phyloP scores from a whole-genome alignment of 2,797 vertebrate species.

The Sebastes taczanowskii region DNA sequence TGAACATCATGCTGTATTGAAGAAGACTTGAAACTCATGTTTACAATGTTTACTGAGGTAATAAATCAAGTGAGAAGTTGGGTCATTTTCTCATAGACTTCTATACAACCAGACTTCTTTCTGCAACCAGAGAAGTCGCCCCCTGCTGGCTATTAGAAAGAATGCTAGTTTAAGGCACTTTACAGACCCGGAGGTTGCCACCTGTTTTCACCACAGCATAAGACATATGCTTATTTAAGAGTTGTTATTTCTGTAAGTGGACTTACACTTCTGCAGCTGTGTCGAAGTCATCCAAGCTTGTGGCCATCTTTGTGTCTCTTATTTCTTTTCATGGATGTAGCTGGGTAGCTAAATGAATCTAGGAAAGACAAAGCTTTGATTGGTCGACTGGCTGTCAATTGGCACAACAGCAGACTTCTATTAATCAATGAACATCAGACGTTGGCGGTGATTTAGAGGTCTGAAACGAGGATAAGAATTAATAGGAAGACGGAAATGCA shows the following conservation, averaged over 20 bases:
- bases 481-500: background rate
- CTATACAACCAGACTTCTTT: no score
- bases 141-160: no score
- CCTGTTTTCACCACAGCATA: background rate
- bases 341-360: accelerated
- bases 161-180: no score
- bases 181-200: no score
- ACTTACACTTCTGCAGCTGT: background rate
- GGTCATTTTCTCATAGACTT: no score
- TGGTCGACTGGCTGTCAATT: background rate
- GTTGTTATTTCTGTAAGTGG: background rate
- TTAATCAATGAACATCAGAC: no score
- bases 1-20: no score
- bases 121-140: no score
- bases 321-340: background rate
- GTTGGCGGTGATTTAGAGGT: background rate
- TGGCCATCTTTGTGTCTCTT: accelerated
- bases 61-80: no score
- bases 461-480: background rate
- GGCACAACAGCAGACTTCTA: background rate
- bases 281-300: background rate
- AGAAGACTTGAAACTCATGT: no score
- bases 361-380: accelerated
- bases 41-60: no score
- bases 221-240: background rate